Evolutionary conservation across 2,797 vertebrate species (phyloP), one percentile per base, ranked within the genome.

Genomic region (Sylvilagus floridanus): DNA sequence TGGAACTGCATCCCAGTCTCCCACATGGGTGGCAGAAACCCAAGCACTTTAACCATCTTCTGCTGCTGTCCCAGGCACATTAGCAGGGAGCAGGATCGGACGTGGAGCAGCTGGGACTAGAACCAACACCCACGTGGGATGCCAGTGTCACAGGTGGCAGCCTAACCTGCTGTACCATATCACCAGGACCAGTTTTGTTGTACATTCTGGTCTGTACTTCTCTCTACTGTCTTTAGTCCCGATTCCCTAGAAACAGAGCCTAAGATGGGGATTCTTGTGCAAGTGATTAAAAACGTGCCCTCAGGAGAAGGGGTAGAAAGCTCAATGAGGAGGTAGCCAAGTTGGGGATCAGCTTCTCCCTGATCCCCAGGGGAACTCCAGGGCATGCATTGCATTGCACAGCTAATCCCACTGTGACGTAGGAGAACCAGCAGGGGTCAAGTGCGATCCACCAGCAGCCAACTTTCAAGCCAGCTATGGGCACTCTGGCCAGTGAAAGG

Each of bases 221-320:
- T 73, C 0, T 14, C n/a, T 57, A 54, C 35, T 50, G 26, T 66
- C 78, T 93, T 91, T 54, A 62, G 26, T 47, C 62, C 35, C 90
- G 37, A 84, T 47, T 90, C 30, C 13, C 37, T 73, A 78, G 75
- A 85, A 85, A 71, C n/a, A 92, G 69, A 88, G 24, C 54, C 57
- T 21, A 84, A 50, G 35, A n/a, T 30, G 42, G 62, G 9, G 11
- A 32, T 87, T 72, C 66, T 69, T 81, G 22, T 73, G 68, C 37
- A 86, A 47, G 47, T 37, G 68, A 35, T 32, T 77, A 28, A 32
- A 82, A 66, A 63, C 14, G n/a, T 42, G 4, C 11, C 77, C 9
- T 75, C 35, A 30, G 16, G 30, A 73, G 6, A 32, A 78, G 65
- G 2, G 28, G 82, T 26, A 42, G n/a, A 35, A 88, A 52, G 13